These are phyloP conservation scores for Heliothis peltigera DNA, from an alignment of 2,888 invertebrate species.

Conservation along the genomic window DNA sequence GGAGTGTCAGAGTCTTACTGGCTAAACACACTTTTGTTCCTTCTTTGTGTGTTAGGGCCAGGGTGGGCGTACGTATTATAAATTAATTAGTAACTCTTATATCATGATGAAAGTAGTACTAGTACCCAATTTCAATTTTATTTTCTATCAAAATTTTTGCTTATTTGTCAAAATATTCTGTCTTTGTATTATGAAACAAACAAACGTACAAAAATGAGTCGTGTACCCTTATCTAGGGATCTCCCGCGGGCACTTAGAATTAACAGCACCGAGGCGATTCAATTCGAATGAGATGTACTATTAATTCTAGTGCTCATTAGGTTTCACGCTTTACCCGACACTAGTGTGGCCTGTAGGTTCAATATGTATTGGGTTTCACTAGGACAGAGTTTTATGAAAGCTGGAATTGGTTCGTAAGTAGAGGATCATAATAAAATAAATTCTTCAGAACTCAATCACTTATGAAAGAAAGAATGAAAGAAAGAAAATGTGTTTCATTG, in stretches of 20 bases:
- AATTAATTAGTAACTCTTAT: no score
- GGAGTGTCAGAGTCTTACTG: no score
- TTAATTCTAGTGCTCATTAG: conserved; percentile 73
- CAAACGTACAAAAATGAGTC: conserved; percentile 56
- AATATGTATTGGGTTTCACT: neutral
- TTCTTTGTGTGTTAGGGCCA: no score
- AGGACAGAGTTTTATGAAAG: conserved; percentile 22
- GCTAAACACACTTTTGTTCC: no score
- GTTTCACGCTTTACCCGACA: conserved; percentile 54
- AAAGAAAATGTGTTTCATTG: no score
- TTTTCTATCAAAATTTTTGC: neutral
- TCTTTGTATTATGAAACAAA: conserved; percentile 40
- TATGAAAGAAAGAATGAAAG: no score
- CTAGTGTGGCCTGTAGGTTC: conserved; percentile 56
- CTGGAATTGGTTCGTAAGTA: no score
- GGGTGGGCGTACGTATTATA: no score
- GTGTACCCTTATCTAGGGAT: conserved; percentile 40
- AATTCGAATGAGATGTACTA: conserved; percentile 80
- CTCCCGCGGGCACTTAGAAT: conserved; percentile 58
- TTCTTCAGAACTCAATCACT: no score
- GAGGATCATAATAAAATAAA: no score
- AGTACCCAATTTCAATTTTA: no score
- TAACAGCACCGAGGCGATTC: conserved; percentile 76
- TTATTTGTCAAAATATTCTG: neutral
- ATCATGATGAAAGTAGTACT: no score